These are phyloP conservation scores for Sebastes vulpes DNA, from an alignment of 2,797 vertebrate genomes.

Conservation along the genomic window DNA sequence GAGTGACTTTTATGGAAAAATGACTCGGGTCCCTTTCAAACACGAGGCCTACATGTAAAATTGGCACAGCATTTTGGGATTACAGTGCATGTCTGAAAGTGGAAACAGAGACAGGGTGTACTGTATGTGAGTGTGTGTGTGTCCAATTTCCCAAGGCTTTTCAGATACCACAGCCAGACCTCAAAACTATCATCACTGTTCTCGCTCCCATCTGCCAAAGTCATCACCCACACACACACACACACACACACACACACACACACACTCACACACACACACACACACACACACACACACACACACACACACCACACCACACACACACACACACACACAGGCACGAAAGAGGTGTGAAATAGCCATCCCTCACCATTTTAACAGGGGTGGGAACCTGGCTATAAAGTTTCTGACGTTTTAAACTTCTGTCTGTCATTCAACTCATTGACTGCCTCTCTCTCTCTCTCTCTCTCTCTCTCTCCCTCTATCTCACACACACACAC, in stretches of 20 bases:
- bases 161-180: slow-evolving; percentile 79
- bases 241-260: background rate
- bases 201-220: slow-evolving; percentile 79
- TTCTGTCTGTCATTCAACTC: slow-evolving; percentile 53
- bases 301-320: no score
- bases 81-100: slow-evolving; percentile 61
- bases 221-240: slow-evolving; percentile 65
- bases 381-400: slow-evolving; percentile 70
- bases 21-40: slow-evolving; percentile 29
- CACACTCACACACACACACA: background rate
- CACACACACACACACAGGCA: background rate
- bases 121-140: slow-evolving; percentile 65
- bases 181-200: slow-evolving; percentile 80
- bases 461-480: background rate
- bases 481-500: background rate
- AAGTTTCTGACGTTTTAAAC: slow-evolving; percentile 63
- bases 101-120: slow-evolving; percentile 69
- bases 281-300: background rate
- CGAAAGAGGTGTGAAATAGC: slow-evolving; percentile 68
- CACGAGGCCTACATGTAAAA: slow-evolving; percentile 48
- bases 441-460: background rate
- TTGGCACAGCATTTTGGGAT: slow-evolving; percentile 50
- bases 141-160: slow-evolving; percentile 76
- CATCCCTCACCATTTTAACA: slow-evolving; percentile 66
- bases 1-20: slow-evolving; percentile 37